Evolutionary conservation across 2,888 invertebrate species (phyloP).

Genomic region (Pseudococcus viburni): DNA sequence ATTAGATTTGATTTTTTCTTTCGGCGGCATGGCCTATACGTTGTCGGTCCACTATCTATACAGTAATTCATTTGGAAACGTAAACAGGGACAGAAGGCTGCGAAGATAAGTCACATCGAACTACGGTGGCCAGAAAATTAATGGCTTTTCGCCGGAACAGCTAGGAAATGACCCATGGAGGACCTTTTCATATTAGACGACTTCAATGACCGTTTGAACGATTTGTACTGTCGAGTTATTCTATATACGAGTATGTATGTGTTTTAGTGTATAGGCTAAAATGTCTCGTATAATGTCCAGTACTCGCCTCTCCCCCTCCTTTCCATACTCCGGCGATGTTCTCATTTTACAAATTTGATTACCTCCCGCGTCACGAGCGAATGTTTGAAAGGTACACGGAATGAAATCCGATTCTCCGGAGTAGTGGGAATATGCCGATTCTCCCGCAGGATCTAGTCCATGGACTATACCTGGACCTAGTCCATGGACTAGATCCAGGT

Average conservation of each 20-base stretch:
- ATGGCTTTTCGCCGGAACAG: slow-evolving; percentile 19
- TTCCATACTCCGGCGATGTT: not conserved
- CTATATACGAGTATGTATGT: not conserved
- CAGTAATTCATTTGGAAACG: slow-evolving; percentile 36
- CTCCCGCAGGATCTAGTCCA: too few species aligned
- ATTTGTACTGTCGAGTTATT: slow-evolving; percentile 12
- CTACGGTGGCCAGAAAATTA: slow-evolving; percentile 6
- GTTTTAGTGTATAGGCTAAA: not conserved
- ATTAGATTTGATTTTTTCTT: not conserved
- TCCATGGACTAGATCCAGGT: too few species aligned
- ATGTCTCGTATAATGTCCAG: not conserved
- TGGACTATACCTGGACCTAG: too few species aligned
- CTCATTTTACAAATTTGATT: slow-evolving; percentile 4
- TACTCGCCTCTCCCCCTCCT: not conserved
- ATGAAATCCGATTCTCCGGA: slow-evolving; percentile 21
- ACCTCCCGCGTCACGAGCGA: not conserved
- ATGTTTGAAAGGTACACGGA: slow-evolving; percentile 3
- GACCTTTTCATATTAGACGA: slow-evolving; percentile 39
- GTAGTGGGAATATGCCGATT: too few species aligned
- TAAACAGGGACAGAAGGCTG: not conserved
- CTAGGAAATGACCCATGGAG: slow-evolving; percentile 23
- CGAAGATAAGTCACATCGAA: slow-evolving; percentile 19
- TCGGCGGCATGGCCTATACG: not conserved
- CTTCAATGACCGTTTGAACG: slow-evolving; percentile 36
- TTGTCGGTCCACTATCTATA: not conserved